Conservation (phyloP, 1,140 invertebrate genomes). For the Melipona quadrifasciata region DNA sequence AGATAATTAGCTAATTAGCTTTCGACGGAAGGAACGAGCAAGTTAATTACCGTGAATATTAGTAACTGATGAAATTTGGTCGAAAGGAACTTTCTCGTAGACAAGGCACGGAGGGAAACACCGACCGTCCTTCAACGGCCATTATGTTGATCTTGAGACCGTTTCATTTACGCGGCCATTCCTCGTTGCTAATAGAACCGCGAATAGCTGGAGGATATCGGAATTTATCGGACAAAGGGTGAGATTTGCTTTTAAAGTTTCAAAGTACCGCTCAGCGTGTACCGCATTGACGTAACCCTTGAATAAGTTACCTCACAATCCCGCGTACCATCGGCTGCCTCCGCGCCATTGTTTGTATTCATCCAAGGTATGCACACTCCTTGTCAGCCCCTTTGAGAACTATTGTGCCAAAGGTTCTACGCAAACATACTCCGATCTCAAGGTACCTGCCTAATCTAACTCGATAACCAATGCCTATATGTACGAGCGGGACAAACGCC, state of each 20-base stretch:
- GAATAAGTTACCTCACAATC: slow-evolving; percentile 61
- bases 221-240: slow-evolving; percentile 58
- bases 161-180: slow-evolving; percentile 23
- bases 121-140: neutral
- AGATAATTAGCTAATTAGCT: neutral
- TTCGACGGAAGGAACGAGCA: neutral
- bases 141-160: neutral
- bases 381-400: slow-evolving; percentile 61
- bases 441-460: slow-evolving; percentile 54
- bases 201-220: slow-evolving; percentile 33
- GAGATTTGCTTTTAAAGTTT: slow-evolving; percentile 66
- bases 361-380: slow-evolving; percentile 58
- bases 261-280: slow-evolving; percentile 44
- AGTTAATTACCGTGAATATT: neutral
- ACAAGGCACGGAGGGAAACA: too few relatives aligned
- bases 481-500: slow-evolving; percentile 20
- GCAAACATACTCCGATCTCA: slow-evolving; percentile 57
- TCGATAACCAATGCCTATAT: slow-evolving; percentile 47
- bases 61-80: neutral
- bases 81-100: neutral
- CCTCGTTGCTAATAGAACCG: slow-evolving; percentile 6
- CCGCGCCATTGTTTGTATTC: slow-evolving; percentile 63
- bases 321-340: slow-evolving; percentile 51
- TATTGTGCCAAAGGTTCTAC: slow-evolving; percentile 57
- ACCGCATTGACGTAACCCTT: slow-evolving; percentile 56